Percentiles rank a stretch among this genome's conserved stretches.
Conservation (phyloP, 2,888 invertebrate species). For the Brachypterus glaber region DNA sequence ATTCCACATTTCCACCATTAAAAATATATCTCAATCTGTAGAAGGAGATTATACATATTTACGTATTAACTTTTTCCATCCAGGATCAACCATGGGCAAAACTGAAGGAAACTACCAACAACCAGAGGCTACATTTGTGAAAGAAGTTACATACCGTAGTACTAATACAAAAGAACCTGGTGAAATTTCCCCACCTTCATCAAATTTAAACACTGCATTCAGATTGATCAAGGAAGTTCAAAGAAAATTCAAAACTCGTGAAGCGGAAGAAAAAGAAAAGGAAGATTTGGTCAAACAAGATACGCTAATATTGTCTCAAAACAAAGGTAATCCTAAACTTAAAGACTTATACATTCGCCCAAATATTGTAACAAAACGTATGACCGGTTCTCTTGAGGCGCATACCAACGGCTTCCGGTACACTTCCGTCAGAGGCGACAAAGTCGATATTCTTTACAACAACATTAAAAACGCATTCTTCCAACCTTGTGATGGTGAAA, state of each 20-base stretch:
- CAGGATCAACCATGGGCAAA: slow-evolving; percentile 91
- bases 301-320: slow-evolving; percentile 83
- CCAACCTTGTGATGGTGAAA: slow-evolving; percentile 98
- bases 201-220: slow-evolving; percentile 93
- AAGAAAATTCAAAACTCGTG: slow-evolving; percentile 95
- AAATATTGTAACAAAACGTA: slow-evolving; percentile 95
- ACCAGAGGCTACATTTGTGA: slow-evolving; percentile 94
- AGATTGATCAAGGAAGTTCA: slow-evolving; percentile 95
- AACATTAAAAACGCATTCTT: slow-evolving; percentile 99
- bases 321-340: slow-evolving; percentile 94
- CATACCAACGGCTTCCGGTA: slow-evolving; percentile 90
- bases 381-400: slow-evolving; percentile 89
- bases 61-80: slow-evolving; percentile 96
- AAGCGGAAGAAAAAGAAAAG: slow-evolving; percentile 97
- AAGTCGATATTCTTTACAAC: slow-evolving; percentile 98
- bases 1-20: slow-evolving; percentile 97
- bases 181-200: slow-evolving; percentile 85
- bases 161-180: slow-evolving; percentile 97
- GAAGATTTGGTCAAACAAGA: slow-evolving; percentile 99
- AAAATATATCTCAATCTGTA: slow-evolving; percentile 96
- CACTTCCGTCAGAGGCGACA: slow-evolving; percentile 98
- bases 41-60: slow-evolving; percentile 99
- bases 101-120: slow-evolving; percentile 87
- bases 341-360: slow-evolving; percentile 97
- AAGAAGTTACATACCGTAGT: slow-evolving; percentile 98